Conservation (phyloP, 2,888 invertebrate species). For the Chrysina gloriosa region DNA sequence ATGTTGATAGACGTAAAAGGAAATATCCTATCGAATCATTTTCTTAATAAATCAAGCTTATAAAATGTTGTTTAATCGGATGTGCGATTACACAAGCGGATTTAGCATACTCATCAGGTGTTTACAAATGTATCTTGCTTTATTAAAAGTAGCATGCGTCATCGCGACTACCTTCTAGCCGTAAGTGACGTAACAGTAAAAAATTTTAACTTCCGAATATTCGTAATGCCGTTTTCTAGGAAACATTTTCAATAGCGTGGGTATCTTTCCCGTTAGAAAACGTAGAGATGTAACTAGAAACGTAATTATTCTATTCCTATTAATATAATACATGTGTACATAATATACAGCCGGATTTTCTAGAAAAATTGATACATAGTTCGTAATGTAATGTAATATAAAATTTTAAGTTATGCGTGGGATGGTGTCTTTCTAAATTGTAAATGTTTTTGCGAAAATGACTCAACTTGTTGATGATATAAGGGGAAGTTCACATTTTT, state of each 20-base stretch:
- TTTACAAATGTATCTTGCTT: conserved; percentile 1
- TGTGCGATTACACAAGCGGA: not conserved
- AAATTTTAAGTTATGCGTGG: too few relatives aligned
- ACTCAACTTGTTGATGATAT: too few relatives aligned
- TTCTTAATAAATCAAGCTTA: not conserved
- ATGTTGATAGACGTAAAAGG: too few relatives aligned
- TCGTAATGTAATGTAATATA: too few relatives aligned
- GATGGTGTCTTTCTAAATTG: too few relatives aligned
- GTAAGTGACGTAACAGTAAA: conserved; percentile 18
- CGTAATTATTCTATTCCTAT: too few relatives aligned
- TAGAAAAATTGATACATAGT: too few relatives aligned
- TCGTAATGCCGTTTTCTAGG: conserved; percentile 10
- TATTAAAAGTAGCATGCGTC: conserved; percentile 11
- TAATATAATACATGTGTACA: too few relatives aligned
- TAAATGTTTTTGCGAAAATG: too few relatives aligned
- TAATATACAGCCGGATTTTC: too few relatives aligned
- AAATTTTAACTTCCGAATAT: conserved; percentile 22
- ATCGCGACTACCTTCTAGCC: not conserved
- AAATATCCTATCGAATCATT: not conserved
- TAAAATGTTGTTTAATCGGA: not conserved
- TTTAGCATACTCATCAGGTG: conserved; percentile 2
- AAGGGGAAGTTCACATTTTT: too few relatives aligned
- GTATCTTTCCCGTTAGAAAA: not conserved
- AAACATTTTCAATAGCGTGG: not conserved
- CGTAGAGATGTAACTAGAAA: too few relatives aligned